phyloP scores from a whole-genome alignment of 92 coral and sea anemone species.

The Muricea muricata region DNA sequence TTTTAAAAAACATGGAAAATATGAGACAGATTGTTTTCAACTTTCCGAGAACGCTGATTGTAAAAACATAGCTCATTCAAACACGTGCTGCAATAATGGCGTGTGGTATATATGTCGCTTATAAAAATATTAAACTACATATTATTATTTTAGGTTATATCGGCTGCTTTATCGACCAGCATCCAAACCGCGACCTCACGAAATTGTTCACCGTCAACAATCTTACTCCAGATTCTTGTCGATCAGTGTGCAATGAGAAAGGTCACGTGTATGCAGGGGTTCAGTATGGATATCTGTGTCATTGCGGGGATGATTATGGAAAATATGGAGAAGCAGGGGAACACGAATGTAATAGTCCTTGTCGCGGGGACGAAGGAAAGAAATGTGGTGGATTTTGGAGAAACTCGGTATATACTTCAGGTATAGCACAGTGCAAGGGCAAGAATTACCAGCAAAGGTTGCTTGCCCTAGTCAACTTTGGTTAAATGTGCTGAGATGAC shows the following conservation, averaged over 20 bases:
- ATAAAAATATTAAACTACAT: too few relatives aligned
- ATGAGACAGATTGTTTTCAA: too few relatives aligned
- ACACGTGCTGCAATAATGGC: too few relatives aligned
- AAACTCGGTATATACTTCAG: slow-evolving; percentile 88
- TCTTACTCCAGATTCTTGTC: slow-evolving; percentile 89
- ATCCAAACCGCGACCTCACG: slow-evolving; percentile 89
- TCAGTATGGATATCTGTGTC: slow-evolving; percentile 98
- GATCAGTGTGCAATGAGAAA: slow-evolving; percentile 78
- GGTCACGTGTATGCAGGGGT: slow-evolving; percentile 93
- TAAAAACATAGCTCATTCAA: too few relatives aligned
- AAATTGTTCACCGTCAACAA: slow-evolving; percentile 74
- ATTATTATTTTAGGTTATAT: slow-evolving; percentile 74
- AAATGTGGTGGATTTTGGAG: slow-evolving; percentile 96
- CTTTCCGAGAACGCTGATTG: too few relatives aligned
- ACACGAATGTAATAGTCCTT: slow-evolving; percentile 77
- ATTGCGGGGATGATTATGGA: slow-evolving; percentile 95
- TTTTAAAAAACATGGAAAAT: too few relatives aligned
- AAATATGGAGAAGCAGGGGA: slow-evolving; percentile 80
- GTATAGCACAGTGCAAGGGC: slow-evolving; percentile 32
- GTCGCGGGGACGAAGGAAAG: slow-evolving; percentile 83
- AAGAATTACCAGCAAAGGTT: too few relatives aligned
- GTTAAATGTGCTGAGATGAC: too few relatives aligned
- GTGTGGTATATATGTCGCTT: too few relatives aligned
- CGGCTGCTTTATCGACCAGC: slow-evolving; percentile 90
- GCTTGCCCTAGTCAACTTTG: too few relatives aligned